Conservation (phyloP, 2,888 invertebrate genomes). For the Acleris sparsana region DNA sequence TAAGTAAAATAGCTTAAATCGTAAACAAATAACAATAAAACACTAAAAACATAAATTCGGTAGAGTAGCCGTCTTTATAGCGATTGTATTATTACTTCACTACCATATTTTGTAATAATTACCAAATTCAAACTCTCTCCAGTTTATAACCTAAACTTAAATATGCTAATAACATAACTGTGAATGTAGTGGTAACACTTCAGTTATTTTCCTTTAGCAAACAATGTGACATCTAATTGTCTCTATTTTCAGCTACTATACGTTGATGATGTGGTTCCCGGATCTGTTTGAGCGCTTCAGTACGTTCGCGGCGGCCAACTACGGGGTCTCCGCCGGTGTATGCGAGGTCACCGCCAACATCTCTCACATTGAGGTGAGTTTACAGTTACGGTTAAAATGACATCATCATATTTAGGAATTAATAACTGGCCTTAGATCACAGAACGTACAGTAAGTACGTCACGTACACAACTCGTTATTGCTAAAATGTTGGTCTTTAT, state of each 20-base stretch:
- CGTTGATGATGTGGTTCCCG: slow-evolving; percentile 88
- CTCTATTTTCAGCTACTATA: slow-evolving; percentile 78
- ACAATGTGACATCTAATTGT: neutral
- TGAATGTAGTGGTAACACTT: no score
- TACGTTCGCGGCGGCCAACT: slow-evolving; percentile 72
- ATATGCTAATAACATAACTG: no score
- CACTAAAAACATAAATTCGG: no score
- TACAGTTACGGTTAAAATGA: neutral
- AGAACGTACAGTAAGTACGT: no score
- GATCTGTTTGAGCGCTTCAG: slow-evolving; percentile 86
- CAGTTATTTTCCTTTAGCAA: neutral
- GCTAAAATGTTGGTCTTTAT: neutral
- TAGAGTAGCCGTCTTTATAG: no score
- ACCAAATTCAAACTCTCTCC: no score
- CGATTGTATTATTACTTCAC: neutral
- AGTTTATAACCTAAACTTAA: no score
- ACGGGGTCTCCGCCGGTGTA: slow-evolving; percentile 75
- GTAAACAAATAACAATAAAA: no score
- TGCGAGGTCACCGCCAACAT: slow-evolving; percentile 81
- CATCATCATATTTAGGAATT: neutral
- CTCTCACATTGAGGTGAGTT: slow-evolving; percentile 50
- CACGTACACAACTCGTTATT: no score
- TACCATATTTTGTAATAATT: neutral
- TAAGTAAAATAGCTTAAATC: no score
- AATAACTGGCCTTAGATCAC: no score